Base-by-base conservation (phyloP, 2,113 vertebrate genomes). In the Macrotus californicus region DNA sequence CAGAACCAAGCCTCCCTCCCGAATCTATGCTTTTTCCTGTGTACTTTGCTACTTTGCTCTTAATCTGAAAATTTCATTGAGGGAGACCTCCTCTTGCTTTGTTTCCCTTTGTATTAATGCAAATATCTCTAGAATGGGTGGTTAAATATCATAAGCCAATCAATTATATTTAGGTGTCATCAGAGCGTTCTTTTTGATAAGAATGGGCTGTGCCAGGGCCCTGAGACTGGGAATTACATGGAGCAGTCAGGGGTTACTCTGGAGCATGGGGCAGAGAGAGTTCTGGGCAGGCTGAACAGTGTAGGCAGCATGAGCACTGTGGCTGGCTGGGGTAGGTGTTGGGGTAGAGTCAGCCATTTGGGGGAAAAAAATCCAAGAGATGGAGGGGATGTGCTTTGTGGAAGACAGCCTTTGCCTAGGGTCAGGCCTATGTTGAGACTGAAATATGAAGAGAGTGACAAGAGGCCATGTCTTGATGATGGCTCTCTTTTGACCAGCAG, bases 401-500 rank as follows among this genome's bases (percentile, higher is more conserved):
- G 39, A 31, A 70, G 50, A 54, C 16, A 72, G 39, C 56, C 2
- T 80, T 70, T 36, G 48, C 52, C 29, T 9, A 6, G 36, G 24
- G 3, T 43, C 31, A 34, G 26, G 15, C 1, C 67, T 85, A 36
- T 39, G 50, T 43, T 61, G 81, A 80, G 26, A 66, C 24, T 77
- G 3, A 64, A 66, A 22, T 36, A 1, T 26, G 14, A 69, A 34
- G 22, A 9, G 41, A 21, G 61, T 7, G 3, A 0, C 19, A 26
- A 54, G 39, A 75, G 2, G 5, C 8, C 14, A 50, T 7, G 5
- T 84, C 0, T 29, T 93, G 39, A 97, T 67, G 12, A 18, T 64
- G 56, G 36, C 8, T 97, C 36, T 96, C 36, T 85, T 72, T 93
- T 73, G n/a, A 87, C 34, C 91, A 96, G 95, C 86, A 98, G 97